These are phyloP conservation scores for Spicauda simplicius DNA, from an alignment of 2,888 invertebrate species.

Conservation along the genomic window DNA sequence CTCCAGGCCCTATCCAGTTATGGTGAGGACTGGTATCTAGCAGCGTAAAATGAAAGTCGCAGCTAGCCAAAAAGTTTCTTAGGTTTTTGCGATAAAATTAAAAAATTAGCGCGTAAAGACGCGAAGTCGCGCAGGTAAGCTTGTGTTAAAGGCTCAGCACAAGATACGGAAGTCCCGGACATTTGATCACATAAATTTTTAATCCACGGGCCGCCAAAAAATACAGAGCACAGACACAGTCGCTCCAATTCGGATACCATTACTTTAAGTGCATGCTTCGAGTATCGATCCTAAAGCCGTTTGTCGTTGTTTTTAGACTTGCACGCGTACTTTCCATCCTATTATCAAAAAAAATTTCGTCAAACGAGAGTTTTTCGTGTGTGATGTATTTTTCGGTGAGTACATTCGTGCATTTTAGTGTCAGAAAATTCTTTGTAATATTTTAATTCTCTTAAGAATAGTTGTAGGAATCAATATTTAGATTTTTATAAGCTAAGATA, in stretches of 20 bases:
- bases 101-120: too few species aligned
- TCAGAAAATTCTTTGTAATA: too few species aligned
- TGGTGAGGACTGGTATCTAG: too few species aligned
- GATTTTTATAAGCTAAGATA: too few species aligned
- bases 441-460: too few species aligned
- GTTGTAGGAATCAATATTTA: too few species aligned
- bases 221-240: constrained; percentile 54
- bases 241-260: constrained; percentile 59
- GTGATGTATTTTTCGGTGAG: background rate
- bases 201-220: constrained; percentile 59
- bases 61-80: too few species aligned
- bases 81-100: too few species aligned
- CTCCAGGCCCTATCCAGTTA: too few species aligned
- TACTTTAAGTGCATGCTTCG: constrained; percentile 68
- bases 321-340: background rate
- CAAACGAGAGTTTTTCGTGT: background rate
- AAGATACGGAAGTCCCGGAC: constrained; percentile 47
- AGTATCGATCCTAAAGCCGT: constrained; percentile 27
- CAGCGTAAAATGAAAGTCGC: too few species aligned
- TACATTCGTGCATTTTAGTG: background rate
- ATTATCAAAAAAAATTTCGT: background rate
- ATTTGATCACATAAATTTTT: constrained; percentile 67
- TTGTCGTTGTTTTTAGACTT: constrained; percentile 7
- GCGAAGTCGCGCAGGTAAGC: too few species aligned
- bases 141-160: constrained; percentile 45